phyloP scores from a whole-genome alignment of 2,888 invertebrate genomes.

The Acrobasis repandana region DNA sequence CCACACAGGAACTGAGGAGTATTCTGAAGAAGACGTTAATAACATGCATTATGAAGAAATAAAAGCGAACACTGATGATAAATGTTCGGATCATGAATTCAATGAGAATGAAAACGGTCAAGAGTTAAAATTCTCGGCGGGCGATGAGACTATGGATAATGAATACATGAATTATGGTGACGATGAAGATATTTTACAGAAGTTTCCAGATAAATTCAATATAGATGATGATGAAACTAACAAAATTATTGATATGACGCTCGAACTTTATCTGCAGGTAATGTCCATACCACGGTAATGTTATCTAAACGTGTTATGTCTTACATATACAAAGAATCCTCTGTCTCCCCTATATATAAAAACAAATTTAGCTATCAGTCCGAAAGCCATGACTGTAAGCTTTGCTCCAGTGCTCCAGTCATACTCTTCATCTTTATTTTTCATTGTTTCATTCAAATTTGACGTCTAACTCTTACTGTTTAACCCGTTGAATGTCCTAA shows the following conservation, averaged over 20 bases:
- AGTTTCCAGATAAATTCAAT: slow-evolving; percentile 5
- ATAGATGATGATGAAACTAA: slow-evolving; percentile 12
- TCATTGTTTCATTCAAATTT: too few relatives aligned
- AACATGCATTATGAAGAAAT: slow-evolving; percentile 6
- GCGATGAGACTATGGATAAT: neutral
- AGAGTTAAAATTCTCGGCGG: neutral
- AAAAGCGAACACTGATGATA: neutral
- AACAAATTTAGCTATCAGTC: too few relatives aligned
- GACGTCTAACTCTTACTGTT: too few relatives aligned
- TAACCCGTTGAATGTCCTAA: too few relatives aligned
- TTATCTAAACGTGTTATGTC: too few relatives aligned
- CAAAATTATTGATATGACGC: slow-evolving; percentile 1
- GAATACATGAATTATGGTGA: neutral
- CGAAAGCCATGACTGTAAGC: too few relatives aligned
- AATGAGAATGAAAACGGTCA: slow-evolving; percentile 1
- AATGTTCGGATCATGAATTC: neutral
- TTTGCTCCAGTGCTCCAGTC: too few relatives aligned
- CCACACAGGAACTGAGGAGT: neutral
- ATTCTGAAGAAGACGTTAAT: neutral
- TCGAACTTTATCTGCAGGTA: slow-evolving; percentile 1
- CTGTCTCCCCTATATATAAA: too few relatives aligned
- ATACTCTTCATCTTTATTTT: too few relatives aligned
- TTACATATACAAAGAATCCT: too few relatives aligned
- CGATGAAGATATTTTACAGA: neutral
- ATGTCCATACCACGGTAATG: neutral